Percentiles rank a stretch among this genome's conserved stretches.
Evolutionary conservation across 2,888 invertebrate genomes (phyloP).

Genomic region (Parnassius apollo): DNA sequence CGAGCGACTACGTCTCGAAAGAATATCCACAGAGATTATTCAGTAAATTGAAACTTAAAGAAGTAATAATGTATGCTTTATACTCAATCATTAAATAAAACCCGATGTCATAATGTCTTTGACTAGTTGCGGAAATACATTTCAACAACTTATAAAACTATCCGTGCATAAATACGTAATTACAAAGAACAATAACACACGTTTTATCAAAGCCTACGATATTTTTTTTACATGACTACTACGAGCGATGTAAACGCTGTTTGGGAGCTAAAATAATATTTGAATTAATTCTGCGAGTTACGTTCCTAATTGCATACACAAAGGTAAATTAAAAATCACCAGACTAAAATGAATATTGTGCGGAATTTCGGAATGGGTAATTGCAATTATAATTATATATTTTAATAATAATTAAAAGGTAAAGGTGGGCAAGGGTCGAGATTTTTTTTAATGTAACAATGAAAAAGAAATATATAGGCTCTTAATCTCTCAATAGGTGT

Average conservation of each 20-base stretch:
- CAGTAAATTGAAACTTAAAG: too few relatives aligned
- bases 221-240: constrained; percentile 2
- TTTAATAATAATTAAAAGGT: too few relatives aligned
- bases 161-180: background rate
- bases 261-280: background rate
- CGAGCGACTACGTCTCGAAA: too few relatives aligned
- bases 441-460: too few relatives aligned
- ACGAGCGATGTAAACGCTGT: background rate
- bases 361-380: too few relatives aligned
- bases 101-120: background rate
- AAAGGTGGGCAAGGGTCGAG: too few relatives aligned
- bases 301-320: constrained; percentile 13
- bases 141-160: background rate
- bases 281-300: background rate
- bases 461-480: too few relatives aligned
- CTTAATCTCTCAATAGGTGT: too few relatives aligned
- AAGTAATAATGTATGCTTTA: too few relatives aligned
- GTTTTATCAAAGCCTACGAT: constrained; percentile 7
- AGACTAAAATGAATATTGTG: constrained; percentile 10
- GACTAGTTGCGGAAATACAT: background rate
- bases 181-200: background rate
- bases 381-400: too few relatives aligned
- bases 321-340: constrained; percentile 21
- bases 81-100: too few relatives aligned
- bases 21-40: too few relatives aligned